Evolutionary conservation across 1,140 invertebrate species (phyloP).

Genomic region (Ylistrum balloti): DNA sequence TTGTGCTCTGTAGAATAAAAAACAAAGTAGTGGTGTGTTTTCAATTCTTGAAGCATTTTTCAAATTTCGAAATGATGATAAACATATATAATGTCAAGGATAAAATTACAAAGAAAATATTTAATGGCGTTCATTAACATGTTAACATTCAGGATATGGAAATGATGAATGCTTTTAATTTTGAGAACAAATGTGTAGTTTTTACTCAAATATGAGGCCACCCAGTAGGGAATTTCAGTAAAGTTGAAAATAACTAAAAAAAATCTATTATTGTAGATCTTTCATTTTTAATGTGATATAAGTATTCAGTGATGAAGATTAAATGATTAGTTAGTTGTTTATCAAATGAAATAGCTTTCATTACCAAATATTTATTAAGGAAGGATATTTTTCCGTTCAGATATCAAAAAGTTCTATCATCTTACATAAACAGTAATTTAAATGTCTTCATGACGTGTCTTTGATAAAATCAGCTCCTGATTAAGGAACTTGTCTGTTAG

Average conservation of each 20-base stretch:
- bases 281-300: no score
- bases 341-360: no score
- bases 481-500: no score
- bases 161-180: neutral
- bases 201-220: neutral
- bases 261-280: neutral
- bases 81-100: neutral
- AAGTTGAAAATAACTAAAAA: neutral
- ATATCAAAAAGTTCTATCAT: no score
- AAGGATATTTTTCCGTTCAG: no score
- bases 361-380: no score
- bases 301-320: no score
- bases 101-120: neutral
- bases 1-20: neutral
- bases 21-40: neutral
- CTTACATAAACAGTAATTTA: no score
- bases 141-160: neutral
- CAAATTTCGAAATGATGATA: conserved; percentile 26
- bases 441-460: no score
- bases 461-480: no score
- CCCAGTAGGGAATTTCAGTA: neutral
- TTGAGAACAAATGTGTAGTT: neutral
- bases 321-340: no score
- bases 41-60: neutral
- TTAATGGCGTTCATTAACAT: neutral